Conservation (phyloP, 2,888 invertebrate species). For the Desoria tigrina region DNA sequence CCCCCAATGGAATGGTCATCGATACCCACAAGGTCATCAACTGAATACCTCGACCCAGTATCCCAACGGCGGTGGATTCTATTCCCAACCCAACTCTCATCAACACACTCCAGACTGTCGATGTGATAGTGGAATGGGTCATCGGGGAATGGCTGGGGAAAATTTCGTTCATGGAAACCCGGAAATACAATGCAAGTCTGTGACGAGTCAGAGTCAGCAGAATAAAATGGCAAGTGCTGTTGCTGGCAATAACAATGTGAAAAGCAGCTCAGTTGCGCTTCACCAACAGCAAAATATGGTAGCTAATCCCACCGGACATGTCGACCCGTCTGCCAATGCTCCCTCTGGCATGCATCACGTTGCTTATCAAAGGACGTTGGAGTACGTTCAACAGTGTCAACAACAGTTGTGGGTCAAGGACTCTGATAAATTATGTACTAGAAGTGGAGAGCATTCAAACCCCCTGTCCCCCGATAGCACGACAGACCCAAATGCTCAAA, state of each 20-base stretch:
- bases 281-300: slow-evolving; percentile 42
- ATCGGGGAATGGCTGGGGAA: too few relatives aligned
- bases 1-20: neutral
- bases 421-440: neutral
- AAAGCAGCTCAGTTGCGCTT: slow-evolving; percentile 11
- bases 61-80: slow-evolving; percentile 7
- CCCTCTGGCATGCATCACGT: slow-evolving; percentile 74
- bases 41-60: neutral
- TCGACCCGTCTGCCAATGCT: slow-evolving; percentile 52
- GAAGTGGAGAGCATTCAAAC: slow-evolving; percentile 42
- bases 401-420: slow-evolving; percentile 29
- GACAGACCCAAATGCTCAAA: slow-evolving; percentile 23
- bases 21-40: neutral
- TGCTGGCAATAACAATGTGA: neutral
- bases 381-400: slow-evolving; percentile 84
- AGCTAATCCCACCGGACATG: slow-evolving; percentile 57
- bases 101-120: slow-evolving; percentile 17
- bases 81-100: too few relatives aligned
- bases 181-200: slow-evolving; percentile 46
- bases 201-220: slow-evolving; percentile 44
- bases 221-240: slow-evolving; percentile 55
- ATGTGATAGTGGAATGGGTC: slow-evolving; percentile 1
- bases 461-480: slow-evolving; percentile 50
- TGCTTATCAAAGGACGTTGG: slow-evolving; percentile 82
- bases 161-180: slow-evolving; percentile 29